phyloP scores from a whole-genome alignment of 1,140 invertebrate species.

The Drosophila albomicans region DNA sequence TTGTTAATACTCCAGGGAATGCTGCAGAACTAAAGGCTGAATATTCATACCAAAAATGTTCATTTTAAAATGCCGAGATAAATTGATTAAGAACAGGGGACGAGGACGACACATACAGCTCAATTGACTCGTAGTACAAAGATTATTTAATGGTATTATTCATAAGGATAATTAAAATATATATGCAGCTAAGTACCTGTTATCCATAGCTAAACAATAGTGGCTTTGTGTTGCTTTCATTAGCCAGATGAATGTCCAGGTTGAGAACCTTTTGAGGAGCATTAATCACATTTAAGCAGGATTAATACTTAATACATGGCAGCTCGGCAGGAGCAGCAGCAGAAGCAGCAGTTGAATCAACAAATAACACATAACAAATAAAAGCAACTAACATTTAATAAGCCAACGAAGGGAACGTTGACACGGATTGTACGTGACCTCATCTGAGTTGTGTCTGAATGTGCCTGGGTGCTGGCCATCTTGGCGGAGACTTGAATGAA shows the following conservation, averaged over 20 bases:
- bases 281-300: slow-evolving; percentile 77
- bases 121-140: too few relatives aligned
- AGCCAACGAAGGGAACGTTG: slow-evolving; percentile 70
- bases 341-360: slow-evolving; percentile 35
- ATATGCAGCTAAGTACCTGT: slow-evolving; percentile 13
- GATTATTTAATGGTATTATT: background rate
- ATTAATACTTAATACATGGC: slow-evolving; percentile 69
- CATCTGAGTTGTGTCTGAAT: background rate
- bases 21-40: background rate
- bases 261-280: slow-evolving; percentile 44
- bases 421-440: slow-evolving; percentile 40
- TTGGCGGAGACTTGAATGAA: slow-evolving; percentile 60
- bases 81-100: background rate
- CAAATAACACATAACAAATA: slow-evolving; percentile 23
- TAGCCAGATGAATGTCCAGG: slow-evolving; percentile 17
- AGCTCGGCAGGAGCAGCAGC: slow-evolving; percentile 4
- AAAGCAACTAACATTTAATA: slow-evolving; percentile 74
- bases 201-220: slow-evolving; percentile 2
- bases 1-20: background rate
- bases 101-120: too few relatives aligned
- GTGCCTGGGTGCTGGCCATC: slow-evolving; percentile 8
- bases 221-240: slow-evolving; percentile 12
- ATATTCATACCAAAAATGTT: background rate
- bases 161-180: background rate
- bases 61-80: background rate